Percentiles rank a stretch among this genome's conserved stretches.
These are phyloP conservation scores for Saguinus midas DNA, from an alignment of 2,113 vertebrate species.

Conservation along the genomic window DNA sequence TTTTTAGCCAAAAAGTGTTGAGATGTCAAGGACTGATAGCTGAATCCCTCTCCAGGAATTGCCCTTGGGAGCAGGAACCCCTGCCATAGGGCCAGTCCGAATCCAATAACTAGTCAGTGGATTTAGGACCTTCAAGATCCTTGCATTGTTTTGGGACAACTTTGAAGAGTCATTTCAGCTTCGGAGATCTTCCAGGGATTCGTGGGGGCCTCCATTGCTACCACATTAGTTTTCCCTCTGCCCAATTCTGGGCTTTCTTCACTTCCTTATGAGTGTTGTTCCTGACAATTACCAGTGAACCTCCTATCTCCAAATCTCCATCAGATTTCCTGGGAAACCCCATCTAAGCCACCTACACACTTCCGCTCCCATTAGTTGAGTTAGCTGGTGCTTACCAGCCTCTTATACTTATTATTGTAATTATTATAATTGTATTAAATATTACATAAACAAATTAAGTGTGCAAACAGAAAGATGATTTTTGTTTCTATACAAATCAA, in stretches of 20 bases:
- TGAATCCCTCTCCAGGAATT: not conserved
- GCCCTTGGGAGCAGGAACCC: not conserved
- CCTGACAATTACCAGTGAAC: not conserved
- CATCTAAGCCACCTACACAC: not conserved
- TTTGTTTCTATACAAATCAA: conserved; percentile 4
- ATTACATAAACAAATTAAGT: not conserved
- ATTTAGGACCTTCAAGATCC: not conserved
- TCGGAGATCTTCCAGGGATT: not conserved
- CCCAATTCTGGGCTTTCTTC: not conserved
- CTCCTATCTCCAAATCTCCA: not conserved
- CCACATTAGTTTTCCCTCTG: not conserved
- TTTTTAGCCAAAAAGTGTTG: not conserved
- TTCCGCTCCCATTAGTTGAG: not conserved
- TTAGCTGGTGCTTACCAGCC: not conserved
- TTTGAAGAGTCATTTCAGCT: not conserved
- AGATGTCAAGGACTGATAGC: not conserved
- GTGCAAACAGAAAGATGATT: not conserved
- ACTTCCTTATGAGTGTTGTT: not conserved
- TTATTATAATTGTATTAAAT: not conserved
- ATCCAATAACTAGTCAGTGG: not conserved
- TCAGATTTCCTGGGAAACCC: not conserved
- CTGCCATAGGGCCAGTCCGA: not conserved
- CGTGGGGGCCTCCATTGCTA: not conserved
- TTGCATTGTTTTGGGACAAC: not conserved
- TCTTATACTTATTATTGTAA: not conserved